Percentiles rank a stretch among this genome's conserved stretches.
These are phyloP conservation scores for Alouatta palliata DNA, from an alignment of 2,113 vertebrate species.

Conservation along the genomic window DNA sequence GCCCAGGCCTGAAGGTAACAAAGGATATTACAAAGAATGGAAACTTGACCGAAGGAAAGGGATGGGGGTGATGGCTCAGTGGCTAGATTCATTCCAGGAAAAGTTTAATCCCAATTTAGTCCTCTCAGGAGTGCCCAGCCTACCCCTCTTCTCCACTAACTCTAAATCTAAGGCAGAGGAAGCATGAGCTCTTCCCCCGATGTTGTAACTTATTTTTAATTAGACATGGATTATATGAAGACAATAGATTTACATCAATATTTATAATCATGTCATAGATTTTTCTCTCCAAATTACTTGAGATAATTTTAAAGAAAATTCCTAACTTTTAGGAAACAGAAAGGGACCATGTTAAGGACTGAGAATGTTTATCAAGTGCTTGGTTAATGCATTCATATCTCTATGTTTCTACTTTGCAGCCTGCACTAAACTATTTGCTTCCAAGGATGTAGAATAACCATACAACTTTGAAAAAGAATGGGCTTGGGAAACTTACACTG, in stretches of 20 bases:
- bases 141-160: not conserved
- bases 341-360: not conserved
- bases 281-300: not conserved
- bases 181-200: not conserved
- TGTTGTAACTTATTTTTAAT: not conserved
- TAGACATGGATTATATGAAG: not conserved
- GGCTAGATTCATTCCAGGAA: not conserved
- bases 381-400: not conserved
- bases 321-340: not conserved
- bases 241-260: not conserved
- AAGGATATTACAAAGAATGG: not conserved
- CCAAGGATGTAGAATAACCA: not conserved
- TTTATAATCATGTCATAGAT: not conserved
- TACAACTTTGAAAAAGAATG: not conserved
- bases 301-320: not conserved
- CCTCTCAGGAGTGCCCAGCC: rapidly evolving
- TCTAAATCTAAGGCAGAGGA: not conserved
- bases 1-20: not conserved
- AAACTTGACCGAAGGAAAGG: not conserved
- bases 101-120: not conserved
- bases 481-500: not conserved
- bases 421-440: not conserved
- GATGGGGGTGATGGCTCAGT: not conserved
- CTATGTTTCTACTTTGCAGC: not conserved
- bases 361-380: not conserved